Conservation (phyloP, 2,797 vertebrate species). For the Uromys caudimaculatus region DNA sequence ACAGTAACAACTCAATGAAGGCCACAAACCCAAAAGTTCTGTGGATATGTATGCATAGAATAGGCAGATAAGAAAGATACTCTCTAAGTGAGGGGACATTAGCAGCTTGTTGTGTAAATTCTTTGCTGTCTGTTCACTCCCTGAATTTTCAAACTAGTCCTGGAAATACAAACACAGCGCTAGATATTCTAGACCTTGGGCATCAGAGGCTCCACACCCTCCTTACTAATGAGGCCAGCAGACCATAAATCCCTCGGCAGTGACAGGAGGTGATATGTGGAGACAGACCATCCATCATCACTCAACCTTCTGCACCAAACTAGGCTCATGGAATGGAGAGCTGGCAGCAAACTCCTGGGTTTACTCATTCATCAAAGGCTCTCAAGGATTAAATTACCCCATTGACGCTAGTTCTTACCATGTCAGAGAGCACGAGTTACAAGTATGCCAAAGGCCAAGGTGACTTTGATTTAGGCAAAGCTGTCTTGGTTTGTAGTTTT, state of each 20-base stretch:
- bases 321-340: background rate
- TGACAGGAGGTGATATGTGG: background rate
- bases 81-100: background rate
- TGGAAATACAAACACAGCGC: slow-evolving; percentile 69
- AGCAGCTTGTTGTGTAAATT: background rate
- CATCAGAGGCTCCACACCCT: background rate
- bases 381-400: slow-evolving; percentile 67
- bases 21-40: background rate
- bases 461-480: slow-evolving; percentile 26
- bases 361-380: slow-evolving; percentile 61
- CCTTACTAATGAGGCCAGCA: background rate
- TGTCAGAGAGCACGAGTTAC: slow-evolving; percentile 50
- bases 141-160: slow-evolving; percentile 56
- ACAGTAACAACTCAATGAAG: background rate
- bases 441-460: slow-evolving; percentile 40
- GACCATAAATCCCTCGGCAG: slow-evolving; percentile 24
- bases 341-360: slow-evolving; percentile 42
- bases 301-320: slow-evolving; percentile 8
- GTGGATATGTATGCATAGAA: background rate
- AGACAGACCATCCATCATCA: background rate
- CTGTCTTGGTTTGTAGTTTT: background rate
- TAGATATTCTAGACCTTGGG: slow-evolving; percentile 27
- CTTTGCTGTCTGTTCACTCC: slow-evolving; percentile 44
- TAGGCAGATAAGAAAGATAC: background rate
- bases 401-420: slow-evolving; percentile 44